Base-by-base conservation (phyloP, 2,797 vertebrate genomes). In the Sebastes jordani region DNA sequence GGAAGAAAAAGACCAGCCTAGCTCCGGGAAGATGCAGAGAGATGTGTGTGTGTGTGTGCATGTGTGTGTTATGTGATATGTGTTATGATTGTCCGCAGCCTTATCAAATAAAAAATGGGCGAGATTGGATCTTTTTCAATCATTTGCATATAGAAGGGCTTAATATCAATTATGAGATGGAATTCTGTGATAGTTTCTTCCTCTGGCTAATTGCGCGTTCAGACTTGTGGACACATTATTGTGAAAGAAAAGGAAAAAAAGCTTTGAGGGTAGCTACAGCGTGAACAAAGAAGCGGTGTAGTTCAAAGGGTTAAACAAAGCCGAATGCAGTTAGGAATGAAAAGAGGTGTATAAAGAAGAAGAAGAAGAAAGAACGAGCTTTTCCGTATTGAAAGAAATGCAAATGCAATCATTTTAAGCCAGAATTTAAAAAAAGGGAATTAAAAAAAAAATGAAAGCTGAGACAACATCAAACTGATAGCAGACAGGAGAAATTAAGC, bases 61-160 rank as follows among this genome's bases (percentile, higher is more conserved):
- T 81, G 58, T 20, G 18, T 64, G 76, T 65, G 82, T 91, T 86
- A 82, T 78, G 82, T 65, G 82, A 91, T 86, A 82, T 78, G 82
- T 85, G 73, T 88, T 87, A 80, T 82, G 90, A 92, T 90, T 81
- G 81, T 87, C 85, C 89, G 71, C 78, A 76, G 81, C 79, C 84
- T 86, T 88, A 89, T 88, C 84, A 78, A 90, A 91, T 79, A 85
- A 76, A 94, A 90, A 46, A 46, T 46, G 55, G 63, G 65, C 36
- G 30, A 91, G 90, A 94, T 88, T 92, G 88, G 86, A 94, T 93
- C 89, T 82, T 80, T 92, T 92, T 90, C 81, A 88, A 80, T 88
- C 78, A 86, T 89, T 88, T 85, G 84, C 88, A 91, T 84, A 83
- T 82, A 85, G 84, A 89, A 54, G 80, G 62, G 84, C 67, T 88